A percentile compares a stretch with the other conserved stretches of the same genome.
phyloP scores from a whole-genome alignment of 2,888 invertebrate species.

The Ypsolopha scabrella region DNA sequence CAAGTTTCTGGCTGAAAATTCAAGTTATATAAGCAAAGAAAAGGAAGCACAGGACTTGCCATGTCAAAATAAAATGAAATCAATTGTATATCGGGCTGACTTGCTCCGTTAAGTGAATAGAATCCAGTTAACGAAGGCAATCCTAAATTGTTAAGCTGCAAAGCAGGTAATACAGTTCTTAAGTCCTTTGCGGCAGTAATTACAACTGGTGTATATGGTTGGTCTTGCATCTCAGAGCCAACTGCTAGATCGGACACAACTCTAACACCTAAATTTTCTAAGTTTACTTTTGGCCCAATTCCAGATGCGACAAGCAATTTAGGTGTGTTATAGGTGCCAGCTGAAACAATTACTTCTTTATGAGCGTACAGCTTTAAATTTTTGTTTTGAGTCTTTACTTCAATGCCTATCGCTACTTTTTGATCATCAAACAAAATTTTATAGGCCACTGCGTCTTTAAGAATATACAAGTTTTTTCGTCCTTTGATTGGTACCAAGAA shows the following conservation, averaged over 20 bases:
- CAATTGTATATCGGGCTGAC: not conserved
- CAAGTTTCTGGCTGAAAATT: not conserved
- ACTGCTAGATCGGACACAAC: slow-evolving; percentile 7
- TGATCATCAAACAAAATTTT: not conserved
- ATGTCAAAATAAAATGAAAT: not conserved
- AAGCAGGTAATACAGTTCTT: not conserved
- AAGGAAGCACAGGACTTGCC: not conserved
- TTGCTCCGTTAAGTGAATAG: not conserved
- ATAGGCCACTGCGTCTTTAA: slow-evolving; percentile 3
- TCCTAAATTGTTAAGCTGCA: not conserved
- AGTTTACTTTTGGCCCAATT: slow-evolving; percentile 5
- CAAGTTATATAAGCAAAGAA: not conserved
- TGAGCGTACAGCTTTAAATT: slow-evolving; percentile 3
- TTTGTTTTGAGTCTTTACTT: not conserved
- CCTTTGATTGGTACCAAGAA: slow-evolving; percentile 9
- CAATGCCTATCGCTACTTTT: slow-evolving; percentile 4
- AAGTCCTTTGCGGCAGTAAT: not conserved
- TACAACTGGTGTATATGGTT: slow-evolving; percentile 3
- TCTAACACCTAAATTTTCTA: not conserved
- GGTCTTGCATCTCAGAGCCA: slow-evolving; percentile 6
- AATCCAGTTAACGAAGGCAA: not conserved
- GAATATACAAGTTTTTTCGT: slow-evolving; percentile 2
- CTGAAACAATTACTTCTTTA: slow-evolving; percentile 7
- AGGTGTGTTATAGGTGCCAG: slow-evolving; percentile 5
- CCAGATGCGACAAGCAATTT: slow-evolving; percentile 9